Evolutionary conservation across 2,797 vertebrate species (phyloP), one percentile per base, ranked within the genome.

Genomic region (Cottoperca gobio): DNA sequence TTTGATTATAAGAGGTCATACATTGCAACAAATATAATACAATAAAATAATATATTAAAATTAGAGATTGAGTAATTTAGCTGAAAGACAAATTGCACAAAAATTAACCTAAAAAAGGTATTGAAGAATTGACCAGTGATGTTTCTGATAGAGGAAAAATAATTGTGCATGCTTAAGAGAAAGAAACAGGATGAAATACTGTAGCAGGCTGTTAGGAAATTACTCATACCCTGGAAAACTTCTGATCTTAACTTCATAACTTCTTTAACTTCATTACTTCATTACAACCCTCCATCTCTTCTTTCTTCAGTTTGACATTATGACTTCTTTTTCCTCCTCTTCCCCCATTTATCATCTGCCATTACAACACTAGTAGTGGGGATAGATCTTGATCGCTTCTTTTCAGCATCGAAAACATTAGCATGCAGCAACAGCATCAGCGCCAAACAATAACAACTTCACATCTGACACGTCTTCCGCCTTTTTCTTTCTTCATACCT

Each of bases 401-500:
- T 80, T 92, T 92, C 92, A 90, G 89, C 97, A 95, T 96, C 96
- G 96, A 96, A 97, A 94, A 97, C 81, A 94, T 91, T 92, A 94
- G 92, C 97, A 98, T 97, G 97, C 97, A 97, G 97, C 97, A 97
- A 98, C 97, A 97, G 95, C 97, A 97, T 97, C 96, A 97, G 96
- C 97, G 96, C 96, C 97, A 97, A 96, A 96, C 94, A 98, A 95
- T 95, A 97, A 97, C 95, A 98, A 98, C 97, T 97, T 97, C 96
- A 96, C 95, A 97, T 97, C 97, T 97, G 97, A 92, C 80, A 96
- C 96, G 97, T 98, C 97, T 97, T 98, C 96, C 94, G 96, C 96
- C 96, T 97, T 98, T 98, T 98, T 91, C 96, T 96, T 97, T 98
- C 97, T 98, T 99, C 97, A 96, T 96, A 96, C 94, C 97, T 97